Evolutionary conservation across 2,113 vertebrate genomes (phyloP).

Genomic region (Coreoperca whiteheadi): DNA sequence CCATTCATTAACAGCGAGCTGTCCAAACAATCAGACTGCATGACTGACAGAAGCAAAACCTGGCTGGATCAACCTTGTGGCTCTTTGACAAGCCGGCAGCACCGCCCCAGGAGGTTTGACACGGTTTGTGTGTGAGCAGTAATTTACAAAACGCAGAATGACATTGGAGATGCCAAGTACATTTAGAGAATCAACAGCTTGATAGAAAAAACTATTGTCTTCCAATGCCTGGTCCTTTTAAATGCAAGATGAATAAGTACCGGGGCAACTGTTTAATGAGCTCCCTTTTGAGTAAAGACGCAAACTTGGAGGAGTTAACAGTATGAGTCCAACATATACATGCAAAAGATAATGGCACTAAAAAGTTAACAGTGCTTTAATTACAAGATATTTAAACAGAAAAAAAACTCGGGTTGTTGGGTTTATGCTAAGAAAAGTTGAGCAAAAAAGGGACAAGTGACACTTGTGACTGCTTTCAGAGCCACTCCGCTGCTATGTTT

Average conservation of each 20-base stretch:
- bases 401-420: neutral
- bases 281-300: neutral
- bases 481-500: conserved; percentile 57
- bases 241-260: conserved; percentile 22
- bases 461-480: conserved; percentile 29
- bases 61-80: conserved; percentile 27
- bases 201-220: neutral
- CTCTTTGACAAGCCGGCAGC: conserved; percentile 60
- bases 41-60: conserved; percentile 60
- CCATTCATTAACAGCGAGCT: conserved; percentile 38
- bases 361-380: conserved; percentile 17
- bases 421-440: conserved; percentile 13
- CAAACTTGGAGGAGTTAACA: neutral
- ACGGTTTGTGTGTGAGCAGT: conserved; percentile 40
- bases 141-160: conserved; percentile 52
- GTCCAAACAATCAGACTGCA: conserved; percentile 56
- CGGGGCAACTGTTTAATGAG: neutral
- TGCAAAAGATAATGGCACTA: neutral
- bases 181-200: conserved; percentile 19
- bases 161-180: conserved; percentile 24
- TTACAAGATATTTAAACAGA: neutral
- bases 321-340: neutral
- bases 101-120: conserved; percentile 53
- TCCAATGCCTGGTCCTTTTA: neutral
- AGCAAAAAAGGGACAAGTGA: conserved; percentile 37